A percentile compares a stretch with the other conserved stretches of the same genome.
Conservation (phyloP, 2,888 invertebrate species). For the Drosophila monieri region DNA sequence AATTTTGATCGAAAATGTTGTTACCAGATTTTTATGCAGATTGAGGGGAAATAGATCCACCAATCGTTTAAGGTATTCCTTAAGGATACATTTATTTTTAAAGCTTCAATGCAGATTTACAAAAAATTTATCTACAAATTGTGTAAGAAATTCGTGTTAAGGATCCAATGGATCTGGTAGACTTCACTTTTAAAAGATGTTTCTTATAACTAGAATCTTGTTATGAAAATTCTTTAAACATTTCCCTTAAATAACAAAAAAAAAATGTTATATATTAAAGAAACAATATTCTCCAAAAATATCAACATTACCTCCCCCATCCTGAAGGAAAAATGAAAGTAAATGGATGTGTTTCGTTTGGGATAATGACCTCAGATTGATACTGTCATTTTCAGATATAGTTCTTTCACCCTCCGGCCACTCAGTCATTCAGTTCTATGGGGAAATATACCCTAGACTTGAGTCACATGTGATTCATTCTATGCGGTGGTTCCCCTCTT, state of each 20-base stretch:
- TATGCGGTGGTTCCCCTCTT: constrained; percentile 6
- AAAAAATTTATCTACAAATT: too few species aligned
- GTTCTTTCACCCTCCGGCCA: constrained; percentile 16
- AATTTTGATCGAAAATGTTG: too few species aligned
- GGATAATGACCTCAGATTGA: constrained; percentile 31
- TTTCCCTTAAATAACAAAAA: neutral
- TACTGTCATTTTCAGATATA: constrained; percentile 38
- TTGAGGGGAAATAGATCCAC: too few species aligned
- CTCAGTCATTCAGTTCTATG: neutral
- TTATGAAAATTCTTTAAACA: neutral
- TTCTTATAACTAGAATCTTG: too few species aligned
- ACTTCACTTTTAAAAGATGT: too few species aligned
- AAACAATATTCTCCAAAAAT: neutral
- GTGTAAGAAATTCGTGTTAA: too few species aligned
- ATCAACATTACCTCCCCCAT: neutral
- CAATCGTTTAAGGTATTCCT: too few species aligned
- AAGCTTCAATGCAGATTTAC: too few species aligned
- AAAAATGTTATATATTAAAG: neutral
- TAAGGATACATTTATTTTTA: too few species aligned
- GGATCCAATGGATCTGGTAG: too few species aligned
- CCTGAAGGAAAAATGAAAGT: neutral
- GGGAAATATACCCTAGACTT: constrained; percentile 17
- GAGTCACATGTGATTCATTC: constrained; percentile 45
- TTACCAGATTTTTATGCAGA: too few species aligned
- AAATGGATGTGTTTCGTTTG: constrained; percentile 6